Percentiles rank a stretch among this genome's conserved stretches.
Evolutionary conservation across 2,113 vertebrate genomes (phyloP).

Genomic region (Pollimyrus isidori): DNA sequence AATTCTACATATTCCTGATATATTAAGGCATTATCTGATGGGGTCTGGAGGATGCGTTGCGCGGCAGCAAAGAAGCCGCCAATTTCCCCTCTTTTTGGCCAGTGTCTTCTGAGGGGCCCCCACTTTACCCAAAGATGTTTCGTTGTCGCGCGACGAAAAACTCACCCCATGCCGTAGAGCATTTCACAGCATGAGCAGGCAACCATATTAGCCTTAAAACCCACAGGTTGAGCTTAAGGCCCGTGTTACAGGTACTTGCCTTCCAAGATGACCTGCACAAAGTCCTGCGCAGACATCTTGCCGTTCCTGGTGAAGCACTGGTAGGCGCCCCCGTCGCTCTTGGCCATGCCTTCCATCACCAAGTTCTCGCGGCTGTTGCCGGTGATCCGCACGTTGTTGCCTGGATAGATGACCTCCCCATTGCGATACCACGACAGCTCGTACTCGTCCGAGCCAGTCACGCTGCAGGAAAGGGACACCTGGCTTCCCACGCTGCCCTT

Average conservation of each 20-base stretch:
- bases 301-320: conserved; percentile 92
- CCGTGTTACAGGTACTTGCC: conserved; percentile 57
- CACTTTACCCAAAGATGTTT: not conserved
- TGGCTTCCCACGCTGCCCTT: conserved; percentile 95
- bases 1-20: not conserved
- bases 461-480: conserved; percentile 89
- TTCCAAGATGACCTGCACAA: conserved; percentile 93
- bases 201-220: not conserved
- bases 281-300: conserved; percentile 94
- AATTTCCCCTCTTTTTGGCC: not conserved
- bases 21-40: not conserved
- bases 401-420: conserved; percentile 83
- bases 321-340: conserved; percentile 92
- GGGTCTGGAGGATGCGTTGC: not conserved
- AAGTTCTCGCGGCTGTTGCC: conserved; percentile 84
- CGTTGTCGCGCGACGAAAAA: not conserved
- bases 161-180: not conserved
- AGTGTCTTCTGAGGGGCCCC: not conserved
- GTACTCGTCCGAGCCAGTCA: conserved; percentile 84
- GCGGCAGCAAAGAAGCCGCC: not conserved
- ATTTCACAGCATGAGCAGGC: not conserved
- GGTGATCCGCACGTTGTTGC: conserved; percentile 82
- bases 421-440: conserved; percentile 96
- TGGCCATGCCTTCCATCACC: conserved; percentile 94
- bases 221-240: not conserved